Evolutionary conservation across 2,888 invertebrate genomes (phyloP).

Genomic region (Scaptomyza cyrtandrae): DNA sequence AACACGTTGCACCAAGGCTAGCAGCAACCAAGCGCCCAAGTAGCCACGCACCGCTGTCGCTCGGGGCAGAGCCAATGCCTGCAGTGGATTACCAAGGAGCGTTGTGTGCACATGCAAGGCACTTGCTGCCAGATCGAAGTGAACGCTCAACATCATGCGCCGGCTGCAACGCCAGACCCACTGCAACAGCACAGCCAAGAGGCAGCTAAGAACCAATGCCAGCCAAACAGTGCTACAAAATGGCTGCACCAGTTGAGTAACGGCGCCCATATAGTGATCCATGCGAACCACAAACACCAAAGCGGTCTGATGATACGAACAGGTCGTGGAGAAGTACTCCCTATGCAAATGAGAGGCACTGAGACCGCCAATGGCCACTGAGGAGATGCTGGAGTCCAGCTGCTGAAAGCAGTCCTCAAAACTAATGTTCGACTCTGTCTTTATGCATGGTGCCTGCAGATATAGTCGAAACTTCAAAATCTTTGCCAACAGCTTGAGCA

Average conservation of each 20-base stretch:
- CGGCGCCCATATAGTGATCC: slow-evolving; percentile 55
- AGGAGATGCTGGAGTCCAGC: slow-evolving; percentile 48
- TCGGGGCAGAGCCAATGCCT: slow-evolving; percentile 43
- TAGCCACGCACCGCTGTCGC: slow-evolving; percentile 57
- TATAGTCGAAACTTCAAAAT: slow-evolving; percentile 71
- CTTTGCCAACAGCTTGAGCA: slow-evolving; percentile 66
- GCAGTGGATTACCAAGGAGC: slow-evolving; percentile 74
- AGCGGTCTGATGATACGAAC: slow-evolving; percentile 69
- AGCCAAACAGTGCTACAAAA: slow-evolving; percentile 69
- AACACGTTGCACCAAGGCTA: slow-evolving; percentile 77
- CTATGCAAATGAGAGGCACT: slow-evolving; percentile 61
- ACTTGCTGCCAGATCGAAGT: slow-evolving; percentile 54
- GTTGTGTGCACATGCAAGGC: slow-evolving; percentile 60
- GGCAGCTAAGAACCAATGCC: slow-evolving; percentile 31
- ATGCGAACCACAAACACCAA: slow-evolving; percentile 72
- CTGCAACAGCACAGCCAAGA: slow-evolving; percentile 35
- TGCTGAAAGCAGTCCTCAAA: slow-evolving; percentile 55
- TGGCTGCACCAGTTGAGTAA: slow-evolving; percentile 68
- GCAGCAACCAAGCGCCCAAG: slow-evolving; percentile 70
- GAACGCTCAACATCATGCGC: slow-evolving; percentile 18
- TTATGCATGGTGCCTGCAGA: slow-evolving; percentile 49
- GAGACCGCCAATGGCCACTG: slow-evolving; percentile 76
- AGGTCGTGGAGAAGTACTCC: slow-evolving; percentile 58
- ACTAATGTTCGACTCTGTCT: slow-evolving; percentile 8
- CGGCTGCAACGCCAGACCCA: slow-evolving; percentile 18